A percentile compares a stretch with the other conserved stretches of the same genome.
phyloP scores from a whole-genome alignment of 1,140 invertebrate species.

The Ostrea edulis region DNA sequence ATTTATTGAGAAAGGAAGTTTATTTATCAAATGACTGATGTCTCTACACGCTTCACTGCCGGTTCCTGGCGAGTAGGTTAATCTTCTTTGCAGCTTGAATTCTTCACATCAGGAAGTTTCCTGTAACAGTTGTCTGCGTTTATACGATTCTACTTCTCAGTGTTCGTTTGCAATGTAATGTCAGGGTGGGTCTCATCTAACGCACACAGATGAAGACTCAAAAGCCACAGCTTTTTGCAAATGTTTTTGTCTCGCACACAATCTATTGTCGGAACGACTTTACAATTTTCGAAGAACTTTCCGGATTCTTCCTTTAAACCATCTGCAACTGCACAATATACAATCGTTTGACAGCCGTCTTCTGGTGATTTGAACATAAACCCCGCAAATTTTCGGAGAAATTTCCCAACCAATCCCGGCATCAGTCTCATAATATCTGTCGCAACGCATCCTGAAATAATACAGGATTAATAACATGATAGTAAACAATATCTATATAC shows the following conservation, averaged over 20 bases:
- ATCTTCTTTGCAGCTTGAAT: background rate
- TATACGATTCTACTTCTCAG: background rate
- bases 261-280: slow-evolving; percentile 61
- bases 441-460: slow-evolving; percentile 60
- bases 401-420: slow-evolving; percentile 71
- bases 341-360: slow-evolving; percentile 74
- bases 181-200: slow-evolving; percentile 20
- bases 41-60: background rate
- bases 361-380: slow-evolving; percentile 74
- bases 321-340: slow-evolving; percentile 73
- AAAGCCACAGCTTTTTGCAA: slow-evolving; percentile 69
- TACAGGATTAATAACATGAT: background rate
- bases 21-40: background rate
- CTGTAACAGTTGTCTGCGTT: background rate
- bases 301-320: slow-evolving; percentile 70
- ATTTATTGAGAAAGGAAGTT: background rate
- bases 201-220: slow-evolving; percentile 69
- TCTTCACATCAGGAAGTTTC: background rate
- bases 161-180: background rate
- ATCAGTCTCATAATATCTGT: slow-evolving; percentile 71
- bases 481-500: too few relatives aligned
- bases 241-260: slow-evolving; percentile 64
- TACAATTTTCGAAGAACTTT: slow-evolving; percentile 72
- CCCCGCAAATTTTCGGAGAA: slow-evolving; percentile 63
- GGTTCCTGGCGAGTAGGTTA: background rate